A percentile compares a stretch with the other conserved stretches of the same genome.
Evolutionary conservation across 2,113 vertebrate genomes (phyloP).

Genomic region (Notothenia coriiceps): DNA sequence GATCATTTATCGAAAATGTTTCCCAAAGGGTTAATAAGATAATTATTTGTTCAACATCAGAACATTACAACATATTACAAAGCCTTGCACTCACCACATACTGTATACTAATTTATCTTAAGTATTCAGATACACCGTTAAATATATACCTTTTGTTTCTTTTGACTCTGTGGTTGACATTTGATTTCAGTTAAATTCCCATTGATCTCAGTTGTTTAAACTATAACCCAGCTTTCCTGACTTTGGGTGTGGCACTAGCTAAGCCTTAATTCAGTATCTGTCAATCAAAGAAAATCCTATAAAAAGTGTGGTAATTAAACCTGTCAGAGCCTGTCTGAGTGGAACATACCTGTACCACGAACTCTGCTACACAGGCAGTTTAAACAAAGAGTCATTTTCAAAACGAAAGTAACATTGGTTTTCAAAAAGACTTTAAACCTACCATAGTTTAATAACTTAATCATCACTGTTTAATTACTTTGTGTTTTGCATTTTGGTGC

Average conservation of each 20-base stretch:
- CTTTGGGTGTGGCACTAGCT: slow-evolving; percentile 1
- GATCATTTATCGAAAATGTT: background rate
- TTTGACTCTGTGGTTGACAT: background rate
- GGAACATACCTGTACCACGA: background rate
- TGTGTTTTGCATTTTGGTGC: too few relatives aligned
- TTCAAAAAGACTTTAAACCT: background rate
- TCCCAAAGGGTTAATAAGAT: background rate
- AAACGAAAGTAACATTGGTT: slow-evolving; percentile 18
- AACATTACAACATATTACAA: background rate
- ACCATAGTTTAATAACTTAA: too few relatives aligned
- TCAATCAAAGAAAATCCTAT: slow-evolving; percentile 16
- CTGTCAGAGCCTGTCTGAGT: slow-evolving; percentile 41
- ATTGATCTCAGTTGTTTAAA: background rate
- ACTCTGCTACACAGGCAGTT: background rate
- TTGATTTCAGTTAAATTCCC: background rate
- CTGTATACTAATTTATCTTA: background rate
- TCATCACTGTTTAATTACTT: too few relatives aligned
- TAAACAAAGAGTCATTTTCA: background rate
- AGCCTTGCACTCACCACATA: background rate
- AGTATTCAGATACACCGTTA: background rate
- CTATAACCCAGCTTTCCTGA: background rate
- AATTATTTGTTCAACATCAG: background rate
- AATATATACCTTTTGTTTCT: background rate
- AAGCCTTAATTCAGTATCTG: background rate
- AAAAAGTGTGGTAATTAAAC: slow-evolving; percentile 33